A percentile compares a stretch with the other conserved stretches of the same genome.
These are phyloP conservation scores for Cantharis lateralis DNA, from an alignment of 2,888 invertebrate species.

Conservation along the genomic window DNA sequence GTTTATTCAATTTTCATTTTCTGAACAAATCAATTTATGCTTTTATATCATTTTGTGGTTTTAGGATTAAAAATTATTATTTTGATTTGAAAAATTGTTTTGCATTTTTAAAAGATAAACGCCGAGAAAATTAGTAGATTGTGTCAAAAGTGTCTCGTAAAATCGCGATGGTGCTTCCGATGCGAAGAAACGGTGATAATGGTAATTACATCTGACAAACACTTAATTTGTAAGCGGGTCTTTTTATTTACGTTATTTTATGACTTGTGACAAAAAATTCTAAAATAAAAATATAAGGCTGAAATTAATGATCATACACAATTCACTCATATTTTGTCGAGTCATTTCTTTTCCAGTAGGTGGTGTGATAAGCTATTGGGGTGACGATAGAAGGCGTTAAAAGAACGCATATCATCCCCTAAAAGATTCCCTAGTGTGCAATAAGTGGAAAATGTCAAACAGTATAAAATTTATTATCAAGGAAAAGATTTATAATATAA, in stretches of 20 bases:
- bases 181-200: constrained; percentile 36
- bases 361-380: constrained; percentile 47
- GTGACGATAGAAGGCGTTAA: constrained; percentile 49
- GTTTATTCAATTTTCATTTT: background rate
- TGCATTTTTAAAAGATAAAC: constrained; percentile 12
- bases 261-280: constrained; percentile 18
- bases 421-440: constrained; percentile 42
- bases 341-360: constrained; percentile 44
- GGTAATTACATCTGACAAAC: constrained; percentile 36
- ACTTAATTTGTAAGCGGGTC: constrained; percentile 29
- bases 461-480: constrained; percentile 18
- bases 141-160: constrained; percentile 30
- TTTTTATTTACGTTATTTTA: constrained; percentile 32
- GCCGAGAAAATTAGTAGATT: constrained; percentile 34
- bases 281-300: constrained; percentile 22
- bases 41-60: background rate
- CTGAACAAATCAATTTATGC: background rate
- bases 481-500: background rate
- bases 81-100: constrained; percentile 16
- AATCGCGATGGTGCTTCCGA: constrained; percentile 37
- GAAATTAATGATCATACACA: constrained; percentile 15
- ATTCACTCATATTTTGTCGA: constrained; percentile 36
- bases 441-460: constrained; percentile 27
- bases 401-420: constrained; percentile 45
- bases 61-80: background rate